Base-by-base conservation (phyloP, 2,797 vertebrate species). In the Sebastes minor region DNA sequence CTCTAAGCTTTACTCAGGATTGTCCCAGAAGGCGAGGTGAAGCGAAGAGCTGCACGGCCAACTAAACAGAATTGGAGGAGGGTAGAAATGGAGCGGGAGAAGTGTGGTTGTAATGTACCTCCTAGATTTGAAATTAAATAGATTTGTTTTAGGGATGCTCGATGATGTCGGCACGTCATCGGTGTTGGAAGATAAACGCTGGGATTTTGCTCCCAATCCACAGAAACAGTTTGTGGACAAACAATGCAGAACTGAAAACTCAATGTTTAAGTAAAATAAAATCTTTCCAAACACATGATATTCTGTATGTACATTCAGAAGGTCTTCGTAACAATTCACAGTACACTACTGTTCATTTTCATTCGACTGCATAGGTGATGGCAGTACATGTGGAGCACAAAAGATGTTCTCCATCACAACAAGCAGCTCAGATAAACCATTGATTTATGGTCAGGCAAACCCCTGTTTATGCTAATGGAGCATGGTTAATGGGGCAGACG, bases 401-500 rank as follows among this genome's bases (percentile, higher is more conserved):
- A 80, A 76, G 22, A 85, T 70, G 27, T 38, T 75, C 57, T 73
- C 72, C 28, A 81, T 83, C 78, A 80, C 53, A 87, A 74, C 82
- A 73, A 80, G 68, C 66, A 70, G 64, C 55, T 82, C 28, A 30
- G 56, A 42, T 55, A 86, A 87, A 74, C 75, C 49, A 71, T 32
- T 74, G 83, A 94, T 93, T 88, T 87, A 92, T 84, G 68, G 79
- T 80, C 69, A 89, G 57, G 60, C 70, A 87, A 81, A 88, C 66
- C 71, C 78, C 71, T 84, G 81, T 90, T 89, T 87, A 83, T 82
- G 83, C 88, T 90, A 93, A 92, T 93, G 84, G 74, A 0, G 71
- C 71, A 32, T 86, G 79, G 80, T 87, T 93, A 94, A 94, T 93
- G 89, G 81, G 71, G 81, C 82, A 85, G 82, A 88, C 63, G 80